A percentile compares a stretch with the other conserved stretches of the same genome.
phyloP scores from a whole-genome alignment of 2,113 vertebrate species.

The Xenopus tropicalis region UCB_Xtro_10.0 CM004449.2:84227501-84228000 shows the following conservation, averaged over 20 bases:
- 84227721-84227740: neutral
- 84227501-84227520: conserved; percentile 13
- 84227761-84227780: too few relatives aligned
- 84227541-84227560: conserved; percentile 10
- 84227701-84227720: conserved; percentile 3
- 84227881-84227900: too few relatives aligned
- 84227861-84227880: too few relatives aligned
- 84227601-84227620: conserved; percentile 44
- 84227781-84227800: too few relatives aligned
- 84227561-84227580: conserved; percentile 26
- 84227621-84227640: conserved; percentile 40
- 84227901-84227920: too few relatives aligned
- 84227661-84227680: conserved; percentile 32
- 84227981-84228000: too few relatives aligned
- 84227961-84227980: too few relatives aligned
- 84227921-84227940: too few relatives aligned
- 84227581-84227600: conserved; percentile 34
- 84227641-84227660: conserved; percentile 33
- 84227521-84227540: conserved; percentile 17
- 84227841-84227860: too few relatives aligned
- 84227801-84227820: too few relatives aligned
- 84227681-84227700: conserved; percentile 20
- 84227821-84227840: too few relatives aligned
- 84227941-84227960: too few relatives aligned
- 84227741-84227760: neutral